Evolutionary conservation across 2,888 invertebrate genomes (phyloP), one percentile per base, ranked within the genome.

Genomic region (Julus scanicus): DNA sequence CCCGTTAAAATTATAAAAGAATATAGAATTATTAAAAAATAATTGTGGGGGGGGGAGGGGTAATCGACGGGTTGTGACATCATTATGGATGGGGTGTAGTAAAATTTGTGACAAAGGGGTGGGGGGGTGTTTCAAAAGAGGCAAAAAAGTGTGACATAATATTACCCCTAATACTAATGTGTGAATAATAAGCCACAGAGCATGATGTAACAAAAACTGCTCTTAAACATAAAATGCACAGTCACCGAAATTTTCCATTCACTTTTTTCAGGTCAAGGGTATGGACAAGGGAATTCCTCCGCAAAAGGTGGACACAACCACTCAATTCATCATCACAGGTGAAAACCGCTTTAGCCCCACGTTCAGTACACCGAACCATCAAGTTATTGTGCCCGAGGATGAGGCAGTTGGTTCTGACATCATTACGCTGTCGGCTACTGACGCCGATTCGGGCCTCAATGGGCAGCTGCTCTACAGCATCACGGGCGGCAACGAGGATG

Each of bases 371-470:
- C 89, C 90, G 4, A 96, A 96, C 90, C 97, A 97, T 92, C 96
- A 97, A 93, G 97, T 97, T 0, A 96, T 97, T 89, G 96, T 98
- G 0, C 96, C 97, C 0, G 98, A 98, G 93, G 97, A 97, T 92
- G 97, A 97, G 91, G 96, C 96, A 0, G 93, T 97, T 0, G 97
- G 97, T 1, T 95, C 97, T 0, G 95, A 96, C 0, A 97, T 98
- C 90, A 92, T 97, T 4, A 96, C 96, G 0, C 95, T 98, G 0
- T 95, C 94, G 89, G 98, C 98, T 4, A 95, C 95, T 0, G 98
- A 98, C 92, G 94, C 94, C 89, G 98, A 98, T 91, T 40, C 94
- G 89, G 98, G 98, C 0, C 96, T 97, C 0, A 98, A 98, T 92
- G 98, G 98, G 6, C 95, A 97, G 93, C 94, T 98, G 0, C 93